These are phyloP conservation scores for Peromyscus leucopus DNA, from an alignment of 2,113 vertebrate species.

Conservation along the genomic window DNA sequence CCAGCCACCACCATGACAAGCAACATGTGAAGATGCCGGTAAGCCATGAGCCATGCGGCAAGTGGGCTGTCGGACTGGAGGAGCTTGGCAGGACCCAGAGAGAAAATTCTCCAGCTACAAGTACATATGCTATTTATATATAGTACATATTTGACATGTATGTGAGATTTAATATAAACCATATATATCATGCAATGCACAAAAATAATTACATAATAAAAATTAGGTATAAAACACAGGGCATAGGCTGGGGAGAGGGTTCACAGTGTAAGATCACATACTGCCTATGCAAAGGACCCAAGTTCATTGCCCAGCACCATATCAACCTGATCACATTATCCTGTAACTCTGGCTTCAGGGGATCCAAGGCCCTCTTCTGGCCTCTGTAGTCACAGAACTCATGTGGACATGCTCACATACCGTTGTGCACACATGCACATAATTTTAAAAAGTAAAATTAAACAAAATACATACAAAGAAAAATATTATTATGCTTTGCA, in stretches of 20 bases:
- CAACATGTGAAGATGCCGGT: too few relatives aligned
- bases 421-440: neutral
- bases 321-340: neutral
- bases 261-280: neutral
- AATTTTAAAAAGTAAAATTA: neutral
- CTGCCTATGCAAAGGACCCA: neutral
- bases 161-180: neutral
- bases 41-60: too few relatives aligned
- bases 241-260: neutral
- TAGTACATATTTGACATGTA: neutral
- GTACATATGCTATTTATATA: neutral
- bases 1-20: too few relatives aligned
- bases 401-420: neutral
- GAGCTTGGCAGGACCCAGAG: too few relatives aligned
- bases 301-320: neutral
- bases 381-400: neutral
- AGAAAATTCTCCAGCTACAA: too few relatives aligned
- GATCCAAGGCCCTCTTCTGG: neutral
- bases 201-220: neutral
- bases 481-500: neutral
- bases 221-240: neutral
- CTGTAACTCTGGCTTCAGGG: neutral
- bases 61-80: too few relatives aligned
- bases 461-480: neutral
- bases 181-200: neutral